phyloP scores from a whole-genome alignment of 2,113 vertebrate genomes.

The Myotis lucifugus region DNA sequence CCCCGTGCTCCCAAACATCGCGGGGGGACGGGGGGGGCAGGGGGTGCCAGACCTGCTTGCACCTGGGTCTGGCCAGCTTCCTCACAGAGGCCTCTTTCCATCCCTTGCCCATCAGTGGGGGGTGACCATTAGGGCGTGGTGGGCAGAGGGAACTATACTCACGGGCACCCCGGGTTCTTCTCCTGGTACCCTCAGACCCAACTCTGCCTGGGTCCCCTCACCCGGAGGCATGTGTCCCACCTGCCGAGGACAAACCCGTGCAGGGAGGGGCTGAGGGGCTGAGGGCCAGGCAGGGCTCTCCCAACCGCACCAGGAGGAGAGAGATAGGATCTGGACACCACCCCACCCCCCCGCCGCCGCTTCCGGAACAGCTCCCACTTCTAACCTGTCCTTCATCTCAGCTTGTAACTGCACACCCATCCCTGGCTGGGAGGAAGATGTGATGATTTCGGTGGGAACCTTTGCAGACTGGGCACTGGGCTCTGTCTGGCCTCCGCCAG shows the following conservation, averaged over 20 bases:
- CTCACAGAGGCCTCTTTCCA: not conserved
- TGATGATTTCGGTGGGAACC: not conserved
- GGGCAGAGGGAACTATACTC: not conserved
- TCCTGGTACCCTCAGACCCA: not conserved
- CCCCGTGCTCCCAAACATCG: not conserved
- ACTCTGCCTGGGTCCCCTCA: not conserved
- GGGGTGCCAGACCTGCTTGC: too few relatives aligned
- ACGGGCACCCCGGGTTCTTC: too few relatives aligned
- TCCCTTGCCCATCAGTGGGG: not conserved
- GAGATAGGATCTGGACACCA: not conserved
- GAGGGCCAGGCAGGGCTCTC: not conserved
- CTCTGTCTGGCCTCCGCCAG: not conserved
- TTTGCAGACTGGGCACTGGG: not conserved
- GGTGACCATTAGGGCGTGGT: too few relatives aligned
- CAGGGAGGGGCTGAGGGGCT: not conserved
- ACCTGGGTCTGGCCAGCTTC: not conserved
- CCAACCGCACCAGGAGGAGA: not conserved
- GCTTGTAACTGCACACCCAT: not conserved
- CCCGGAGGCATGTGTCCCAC: not conserved
- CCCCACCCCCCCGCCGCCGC: too few relatives aligned
- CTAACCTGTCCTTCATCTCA: not conserved
- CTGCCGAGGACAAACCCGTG: not conserved
- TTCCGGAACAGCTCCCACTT: not conserved
- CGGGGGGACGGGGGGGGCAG: too few relatives aligned
- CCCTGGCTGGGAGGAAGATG: not conserved